Evolutionary conservation across 2,888 invertebrate species (phyloP), one percentile per base, ranked within the genome.

Genomic region (Ectobius pallidus): DNA sequence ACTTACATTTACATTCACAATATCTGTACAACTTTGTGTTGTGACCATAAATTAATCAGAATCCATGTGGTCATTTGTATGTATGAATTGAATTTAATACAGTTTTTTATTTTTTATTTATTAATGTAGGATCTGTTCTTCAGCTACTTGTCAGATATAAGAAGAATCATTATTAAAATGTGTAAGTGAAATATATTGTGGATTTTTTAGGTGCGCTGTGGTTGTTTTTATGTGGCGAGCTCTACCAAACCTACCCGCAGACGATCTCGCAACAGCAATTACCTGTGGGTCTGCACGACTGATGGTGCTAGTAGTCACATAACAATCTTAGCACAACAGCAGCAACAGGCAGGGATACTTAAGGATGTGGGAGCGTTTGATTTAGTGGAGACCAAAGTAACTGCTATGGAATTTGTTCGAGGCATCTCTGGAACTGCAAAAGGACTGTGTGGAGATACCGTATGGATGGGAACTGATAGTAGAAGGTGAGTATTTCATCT

Each of bases 381-480:
- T 80, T 83, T 95, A 78, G 90, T 92, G 32, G 94, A 94, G 81
- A 92, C 92, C 25, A 90, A 91, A 84, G 91, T 94, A 58, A 92
- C 92, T 49, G 90, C 94, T 4, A 89, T 95, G 87, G 95, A 96
- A 81, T 93, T 92, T 79, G 91, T 95, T 6, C 92, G 93, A 80
- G 93, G 94, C 46, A 78, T 70, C 78, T 79, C 71, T 79, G 44
- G 63, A 20, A 75, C 73, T n/a, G 22, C 52, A 18, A 32, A n/a
- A 0, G 49, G 63, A 22, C 71, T 71, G 11, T n/a, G 63, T 63
- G 81, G 83, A 0, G 93, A 94, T 84, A 89, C 92, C 65, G 93
- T 97, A n/a, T 97, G 97, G 96, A 91, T 97, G 87, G 96, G 95
- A 70, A 96, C 96, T 9, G 93, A 93, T 77, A 92, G 92, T 78